These are phyloP conservation scores for Bombus haemorrhoidalis DNA, from an alignment of 1,140 invertebrate genomes.

Conservation along the genomic window DNA sequence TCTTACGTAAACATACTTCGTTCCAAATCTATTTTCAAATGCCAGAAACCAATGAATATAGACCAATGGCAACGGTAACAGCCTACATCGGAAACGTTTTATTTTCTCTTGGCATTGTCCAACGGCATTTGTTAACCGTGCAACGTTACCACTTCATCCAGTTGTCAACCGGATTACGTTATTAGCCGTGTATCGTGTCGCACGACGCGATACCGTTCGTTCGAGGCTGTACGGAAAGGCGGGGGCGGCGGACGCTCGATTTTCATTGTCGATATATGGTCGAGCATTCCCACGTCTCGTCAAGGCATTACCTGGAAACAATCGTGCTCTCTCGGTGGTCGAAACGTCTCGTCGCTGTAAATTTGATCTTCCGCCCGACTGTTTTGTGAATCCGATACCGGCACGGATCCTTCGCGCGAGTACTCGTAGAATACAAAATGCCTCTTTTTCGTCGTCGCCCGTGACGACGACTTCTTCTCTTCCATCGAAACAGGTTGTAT, in stretches of 20 bases:
- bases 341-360: conserved; percentile 50
- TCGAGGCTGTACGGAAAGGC: conserved; percentile 69
- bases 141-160: neutral
- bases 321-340: conserved; percentile 61
- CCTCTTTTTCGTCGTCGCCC: conserved; percentile 11
- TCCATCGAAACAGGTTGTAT: neutral
- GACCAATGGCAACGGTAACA: neutral
- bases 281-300: conserved; percentile 77
- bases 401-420: conserved; percentile 26
- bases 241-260: conserved; percentile 62
- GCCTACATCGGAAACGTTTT: neutral
- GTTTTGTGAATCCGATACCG: conserved; percentile 62
- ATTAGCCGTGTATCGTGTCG: conserved; percentile 74
- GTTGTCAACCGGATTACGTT: conserved; percentile 48
- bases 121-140: conserved; percentile 11
- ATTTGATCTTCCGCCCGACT: conserved; percentile 55
- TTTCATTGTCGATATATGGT: conserved; percentile 67
- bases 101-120: neutral
- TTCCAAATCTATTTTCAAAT: neutral
- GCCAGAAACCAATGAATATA: neutral
- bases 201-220: conserved; percentile 76
- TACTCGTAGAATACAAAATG: conserved; percentile 38
- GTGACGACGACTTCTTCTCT: neutral
- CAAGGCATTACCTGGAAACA: conserved; percentile 70
- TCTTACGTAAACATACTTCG: neutral